Conservation (phyloP, 2,888 invertebrate species). For the Aelia acuminata region DNA sequence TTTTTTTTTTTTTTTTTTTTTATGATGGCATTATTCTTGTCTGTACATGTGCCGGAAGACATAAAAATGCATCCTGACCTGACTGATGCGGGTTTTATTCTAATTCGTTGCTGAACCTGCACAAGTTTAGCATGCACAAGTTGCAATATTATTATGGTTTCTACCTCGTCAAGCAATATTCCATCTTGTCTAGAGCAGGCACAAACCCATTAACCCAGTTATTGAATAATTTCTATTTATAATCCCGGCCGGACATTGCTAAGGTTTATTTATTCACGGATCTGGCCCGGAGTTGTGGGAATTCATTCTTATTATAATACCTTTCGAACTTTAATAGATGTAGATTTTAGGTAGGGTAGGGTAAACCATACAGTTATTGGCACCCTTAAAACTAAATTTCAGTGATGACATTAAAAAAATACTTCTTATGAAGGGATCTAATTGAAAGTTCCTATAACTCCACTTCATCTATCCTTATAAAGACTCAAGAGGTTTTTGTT, state of each 20-base stretch:
- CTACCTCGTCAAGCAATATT: background rate
- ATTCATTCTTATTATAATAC: no score
- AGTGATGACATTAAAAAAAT: no score
- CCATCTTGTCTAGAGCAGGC: background rate
- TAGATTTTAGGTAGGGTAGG: no score
- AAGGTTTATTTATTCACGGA: background rate
- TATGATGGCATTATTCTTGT: background rate
- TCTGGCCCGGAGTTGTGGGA: no score
- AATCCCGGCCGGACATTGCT: background rate
- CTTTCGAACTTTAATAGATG: no score
- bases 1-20: background rate
- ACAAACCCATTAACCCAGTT: conserved; percentile 1
- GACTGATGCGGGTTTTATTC: background rate
- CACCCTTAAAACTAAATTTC: no score
- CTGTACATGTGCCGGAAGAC: background rate
- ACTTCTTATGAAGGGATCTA: no score
- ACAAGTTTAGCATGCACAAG: background rate
- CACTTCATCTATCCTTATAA: no score
- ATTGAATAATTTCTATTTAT: background rate
- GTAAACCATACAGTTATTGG: no score
- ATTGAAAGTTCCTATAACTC: no score
- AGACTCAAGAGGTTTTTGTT: no score
- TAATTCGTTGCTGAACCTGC: background rate
- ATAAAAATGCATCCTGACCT: background rate
- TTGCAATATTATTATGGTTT: conserved; percentile 38